Evolutionary conservation across 2,888 invertebrate species (phyloP).

Genomic region (Scotopteryx bipunctaria): DNA sequence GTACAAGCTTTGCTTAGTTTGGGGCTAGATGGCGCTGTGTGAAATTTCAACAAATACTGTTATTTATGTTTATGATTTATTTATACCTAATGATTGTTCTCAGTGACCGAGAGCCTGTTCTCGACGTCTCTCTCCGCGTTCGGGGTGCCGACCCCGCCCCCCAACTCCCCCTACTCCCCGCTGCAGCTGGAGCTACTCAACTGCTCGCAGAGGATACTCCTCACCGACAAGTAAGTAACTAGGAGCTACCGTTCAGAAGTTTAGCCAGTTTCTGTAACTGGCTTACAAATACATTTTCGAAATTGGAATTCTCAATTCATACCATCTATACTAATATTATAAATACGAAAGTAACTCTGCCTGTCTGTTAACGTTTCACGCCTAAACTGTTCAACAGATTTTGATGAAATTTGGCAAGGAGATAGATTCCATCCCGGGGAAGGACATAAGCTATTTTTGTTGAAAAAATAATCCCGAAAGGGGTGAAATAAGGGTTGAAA

Average conservation of each 20-base stretch:
- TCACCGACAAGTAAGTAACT: constrained; percentile 75
- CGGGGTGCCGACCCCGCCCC: constrained; percentile 88
- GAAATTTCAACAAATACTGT: neutral
- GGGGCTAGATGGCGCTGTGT: neutral
- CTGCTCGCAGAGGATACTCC: constrained; percentile 78
- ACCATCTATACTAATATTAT: too few relatives aligned
- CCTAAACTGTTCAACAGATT: too few relatives aligned
- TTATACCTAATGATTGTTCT: constrained; percentile 36
- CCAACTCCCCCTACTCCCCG: constrained; percentile 87
- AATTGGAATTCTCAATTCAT: constrained; percentile 1
- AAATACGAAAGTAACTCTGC: too few relatives aligned
- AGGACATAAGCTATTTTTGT: too few relatives aligned
- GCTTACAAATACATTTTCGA: too few relatives aligned
- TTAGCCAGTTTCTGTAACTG: neutral
- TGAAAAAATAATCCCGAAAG: too few relatives aligned
- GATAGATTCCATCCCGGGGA: too few relatives aligned
- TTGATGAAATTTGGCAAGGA: too few relatives aligned
- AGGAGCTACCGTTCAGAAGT: too few relatives aligned
- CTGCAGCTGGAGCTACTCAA: constrained; percentile 86
- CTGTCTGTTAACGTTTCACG: too few relatives aligned
- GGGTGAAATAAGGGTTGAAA: too few relatives aligned
- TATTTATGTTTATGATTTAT: too few relatives aligned
- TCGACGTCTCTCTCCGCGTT: constrained; percentile 85
- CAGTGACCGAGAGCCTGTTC: constrained; percentile 87
- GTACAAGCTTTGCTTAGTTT: neutral